Evolutionary conservation across 2,888 invertebrate species (phyloP).

Genomic region (Lasioglossum pauxillum): DNA sequence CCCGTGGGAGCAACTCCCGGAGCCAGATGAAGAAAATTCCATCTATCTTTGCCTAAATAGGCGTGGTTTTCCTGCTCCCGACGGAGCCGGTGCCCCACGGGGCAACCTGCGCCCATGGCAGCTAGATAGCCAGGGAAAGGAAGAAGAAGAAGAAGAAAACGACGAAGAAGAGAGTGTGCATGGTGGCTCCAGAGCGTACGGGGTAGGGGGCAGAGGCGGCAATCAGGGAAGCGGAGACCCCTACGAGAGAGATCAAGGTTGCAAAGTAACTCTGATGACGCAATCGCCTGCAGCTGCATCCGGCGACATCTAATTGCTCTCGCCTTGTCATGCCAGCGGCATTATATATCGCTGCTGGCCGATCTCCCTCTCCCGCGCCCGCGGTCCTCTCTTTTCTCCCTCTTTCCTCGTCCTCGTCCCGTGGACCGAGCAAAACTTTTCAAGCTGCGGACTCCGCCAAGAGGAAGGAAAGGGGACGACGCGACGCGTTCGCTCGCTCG

Average conservation of each 20-base stretch:
- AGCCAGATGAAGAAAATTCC: not conserved
- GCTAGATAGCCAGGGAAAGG: not conserved
- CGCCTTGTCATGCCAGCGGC: constrained; percentile 74
- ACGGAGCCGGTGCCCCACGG: not conserved
- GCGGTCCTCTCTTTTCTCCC: constrained; percentile 24
- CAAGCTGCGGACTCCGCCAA: constrained; percentile 21
- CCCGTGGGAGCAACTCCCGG: not conserved
- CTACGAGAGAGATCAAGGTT: constrained; percentile 81
- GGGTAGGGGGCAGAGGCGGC: constrained; percentile 19
- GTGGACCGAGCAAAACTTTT: constrained; percentile 49
- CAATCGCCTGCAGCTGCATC: constrained; percentile 83
- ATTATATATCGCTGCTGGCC: constrained; percentile 67
- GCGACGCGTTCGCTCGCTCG: not conserved
- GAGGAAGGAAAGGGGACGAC: constrained; percentile 35
- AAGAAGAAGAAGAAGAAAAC: not conserved
- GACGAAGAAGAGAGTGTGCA: constrained; percentile 11
- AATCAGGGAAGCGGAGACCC: constrained; percentile 64
- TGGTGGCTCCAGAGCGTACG: constrained; percentile 9
- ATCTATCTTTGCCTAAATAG: not conserved
- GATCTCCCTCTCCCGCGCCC: constrained; percentile 59
- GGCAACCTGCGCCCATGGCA: not conserved
- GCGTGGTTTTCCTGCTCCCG: not conserved
- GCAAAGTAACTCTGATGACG: constrained; percentile 79
- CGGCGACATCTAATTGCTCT: constrained; percentile 82
- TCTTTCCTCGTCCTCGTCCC: constrained; percentile 24